Percentiles rank a stretch among this genome's conserved stretches.
These are phyloP conservation scores for Acanthosepion pharaonis DNA, from an alignment of 2,888 invertebrate genomes.

Conservation along the genomic window DNA sequence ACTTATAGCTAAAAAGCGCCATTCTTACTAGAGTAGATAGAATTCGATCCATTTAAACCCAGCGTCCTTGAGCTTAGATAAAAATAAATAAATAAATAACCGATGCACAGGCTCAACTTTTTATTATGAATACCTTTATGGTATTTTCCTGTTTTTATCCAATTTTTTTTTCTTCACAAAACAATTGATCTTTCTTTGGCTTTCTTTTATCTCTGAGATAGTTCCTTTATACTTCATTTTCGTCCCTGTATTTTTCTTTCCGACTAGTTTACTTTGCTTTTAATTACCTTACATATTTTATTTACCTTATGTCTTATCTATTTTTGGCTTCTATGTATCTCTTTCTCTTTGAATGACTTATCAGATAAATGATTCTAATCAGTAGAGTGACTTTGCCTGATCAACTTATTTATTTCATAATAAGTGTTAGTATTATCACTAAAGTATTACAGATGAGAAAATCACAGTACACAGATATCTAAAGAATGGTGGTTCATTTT, in stretches of 20 bases:
- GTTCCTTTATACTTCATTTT: neutral
- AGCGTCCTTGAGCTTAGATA: neutral
- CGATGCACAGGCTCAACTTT: neutral
- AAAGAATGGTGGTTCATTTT: neutral
- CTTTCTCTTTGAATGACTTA: neutral
- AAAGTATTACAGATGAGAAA: too few species aligned
- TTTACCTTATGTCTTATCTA: neutral
- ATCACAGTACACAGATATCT: neutral
- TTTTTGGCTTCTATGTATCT: neutral
- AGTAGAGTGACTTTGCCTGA: neutral
- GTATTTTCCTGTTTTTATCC: too few species aligned
- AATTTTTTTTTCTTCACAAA: neutral
- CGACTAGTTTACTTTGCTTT: neutral
- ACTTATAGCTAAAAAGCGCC: neutral
- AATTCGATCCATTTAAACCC: conserved; percentile 4
- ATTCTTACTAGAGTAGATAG: neutral
- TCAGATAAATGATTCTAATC: neutral
- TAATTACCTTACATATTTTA: neutral
- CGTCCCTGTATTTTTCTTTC: neutral
- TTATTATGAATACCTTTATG: too few species aligned
- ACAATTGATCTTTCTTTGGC: neutral
- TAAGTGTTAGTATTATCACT: neutral
- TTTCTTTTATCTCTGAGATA: neutral
- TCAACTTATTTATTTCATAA: neutral
- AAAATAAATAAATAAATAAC: neutral